Percentiles rank a stretch among this genome's conserved stretches.
Conservation (phyloP, 2,797 vertebrate species). For the Morus bassanus region DNA sequence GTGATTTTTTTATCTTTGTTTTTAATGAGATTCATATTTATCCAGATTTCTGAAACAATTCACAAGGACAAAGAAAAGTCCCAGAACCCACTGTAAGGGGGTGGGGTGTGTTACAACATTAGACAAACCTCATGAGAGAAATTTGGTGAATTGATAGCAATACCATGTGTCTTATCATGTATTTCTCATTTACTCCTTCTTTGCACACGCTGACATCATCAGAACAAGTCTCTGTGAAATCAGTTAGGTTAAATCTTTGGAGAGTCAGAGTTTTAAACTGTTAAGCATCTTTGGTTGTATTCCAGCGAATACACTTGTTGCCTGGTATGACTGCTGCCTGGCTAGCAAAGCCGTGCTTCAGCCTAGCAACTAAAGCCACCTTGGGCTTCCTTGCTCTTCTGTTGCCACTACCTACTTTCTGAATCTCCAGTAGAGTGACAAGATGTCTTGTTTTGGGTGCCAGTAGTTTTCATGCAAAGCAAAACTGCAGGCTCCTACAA, state of each 20-base stretch:
- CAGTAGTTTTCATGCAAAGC: not conserved
- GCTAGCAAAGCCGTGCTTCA: not conserved
- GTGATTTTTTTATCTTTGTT: not conserved
- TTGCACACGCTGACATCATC: not conserved
- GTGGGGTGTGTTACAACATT: not conserved
- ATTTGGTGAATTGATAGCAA: not conserved
- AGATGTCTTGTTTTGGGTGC: not conserved
- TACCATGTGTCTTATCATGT: not conserved
- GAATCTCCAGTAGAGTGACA: too few relatives aligned
- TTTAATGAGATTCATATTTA: not conserved
- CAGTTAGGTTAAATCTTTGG: not conserved
- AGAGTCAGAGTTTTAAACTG: not conserved
- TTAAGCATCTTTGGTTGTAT: not conserved
- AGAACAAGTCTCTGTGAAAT: not conserved
- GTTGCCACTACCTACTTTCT: not conserved
- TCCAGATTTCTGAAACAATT: not conserved
- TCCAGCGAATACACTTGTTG: not conserved
- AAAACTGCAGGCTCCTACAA: not conserved
- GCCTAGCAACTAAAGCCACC: not conserved
- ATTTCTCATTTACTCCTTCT: not conserved
- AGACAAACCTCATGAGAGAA: not conserved
- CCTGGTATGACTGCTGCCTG: not conserved
- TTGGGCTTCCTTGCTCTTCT: not conserved
- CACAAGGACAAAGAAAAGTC: not conserved
- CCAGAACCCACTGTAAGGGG: not conserved